A percentile compares a stretch with the other conserved stretches of the same genome.
These are phyloP conservation scores for Xylophagus ater DNA, from an alignment of 2,888 invertebrate species.

Conservation along the genomic window DNA sequence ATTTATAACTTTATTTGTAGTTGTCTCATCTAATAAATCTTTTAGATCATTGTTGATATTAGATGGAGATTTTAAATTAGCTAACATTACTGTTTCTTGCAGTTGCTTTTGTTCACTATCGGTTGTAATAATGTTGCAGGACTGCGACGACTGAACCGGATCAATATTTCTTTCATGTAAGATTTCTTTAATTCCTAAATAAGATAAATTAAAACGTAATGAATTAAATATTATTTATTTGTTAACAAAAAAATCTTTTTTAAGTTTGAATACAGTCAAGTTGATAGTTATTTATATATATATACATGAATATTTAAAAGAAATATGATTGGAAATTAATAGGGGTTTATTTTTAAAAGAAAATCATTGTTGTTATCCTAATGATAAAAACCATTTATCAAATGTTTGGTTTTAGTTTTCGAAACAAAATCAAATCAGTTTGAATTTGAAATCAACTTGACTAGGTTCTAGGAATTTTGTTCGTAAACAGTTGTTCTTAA, in stretches of 20 bases:
- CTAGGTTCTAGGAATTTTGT: too few relatives aligned
- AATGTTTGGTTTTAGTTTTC: too few relatives aligned
- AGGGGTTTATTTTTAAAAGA: too few relatives aligned
- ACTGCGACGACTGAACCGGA: conserved; percentile 28
- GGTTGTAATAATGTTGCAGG: conserved; percentile 17
- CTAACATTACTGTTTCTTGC: too few relatives aligned
- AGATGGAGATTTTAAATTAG: conserved; percentile 14
- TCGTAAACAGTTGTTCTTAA: too few relatives aligned
- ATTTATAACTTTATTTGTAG: not conserved
- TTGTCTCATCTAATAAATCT: not conserved
- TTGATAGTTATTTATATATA: too few relatives aligned
- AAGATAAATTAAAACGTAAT: not conserved
- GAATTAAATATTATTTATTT: not conserved
- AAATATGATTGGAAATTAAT: too few relatives aligned
- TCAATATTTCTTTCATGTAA: conserved; percentile 31
- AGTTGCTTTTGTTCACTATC: not conserved
- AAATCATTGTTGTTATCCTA: too few relatives aligned
- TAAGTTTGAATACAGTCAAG: not conserved
- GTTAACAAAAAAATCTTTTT: not conserved
- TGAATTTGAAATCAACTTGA: too few relatives aligned
- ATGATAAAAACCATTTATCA: too few relatives aligned
- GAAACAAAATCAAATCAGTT: too few relatives aligned
- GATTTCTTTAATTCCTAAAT: conserved; percentile 27
- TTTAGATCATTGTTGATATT: conserved; percentile 14
- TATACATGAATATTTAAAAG: too few relatives aligned